phyloP scores from a whole-genome alignment of 1,140 invertebrate genomes.

The Tribolium castaneum region DNA sequence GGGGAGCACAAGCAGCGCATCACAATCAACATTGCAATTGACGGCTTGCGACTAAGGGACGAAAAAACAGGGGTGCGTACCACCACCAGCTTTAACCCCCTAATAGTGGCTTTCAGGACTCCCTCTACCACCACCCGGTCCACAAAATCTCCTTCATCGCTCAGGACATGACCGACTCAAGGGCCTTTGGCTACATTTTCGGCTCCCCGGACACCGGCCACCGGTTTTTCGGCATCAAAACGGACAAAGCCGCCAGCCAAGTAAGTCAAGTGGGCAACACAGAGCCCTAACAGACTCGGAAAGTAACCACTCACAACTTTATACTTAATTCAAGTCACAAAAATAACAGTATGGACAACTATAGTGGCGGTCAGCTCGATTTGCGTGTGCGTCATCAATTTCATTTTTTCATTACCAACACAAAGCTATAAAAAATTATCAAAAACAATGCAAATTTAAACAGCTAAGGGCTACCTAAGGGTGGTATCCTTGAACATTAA shows the following conservation, averaged over 20 bases:
- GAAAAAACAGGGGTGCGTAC: constrained; percentile 87
- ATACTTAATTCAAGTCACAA: too few relatives aligned
- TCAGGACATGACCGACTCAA: constrained; percentile 94
- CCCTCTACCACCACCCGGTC: constrained; percentile 96
- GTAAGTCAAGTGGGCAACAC: constrained; percentile 65
- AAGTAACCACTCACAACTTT: too few relatives aligned
- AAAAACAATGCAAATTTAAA: too few relatives aligned
- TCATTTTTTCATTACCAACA: too few relatives aligned
- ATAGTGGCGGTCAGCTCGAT: too few relatives aligned
- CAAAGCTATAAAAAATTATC: too few relatives aligned
- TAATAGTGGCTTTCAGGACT: constrained; percentile 75
- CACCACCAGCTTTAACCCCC: too few relatives aligned
- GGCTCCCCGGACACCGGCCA: constrained; percentile 96
- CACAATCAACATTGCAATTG: constrained; percentile 94
- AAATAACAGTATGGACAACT: too few relatives aligned
- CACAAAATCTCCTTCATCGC: constrained; percentile 99
- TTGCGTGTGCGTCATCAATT: too few relatives aligned
- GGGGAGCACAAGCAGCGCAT: constrained; percentile 98
- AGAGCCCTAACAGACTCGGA: too few relatives aligned
- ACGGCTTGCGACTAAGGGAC: constrained; percentile 93
- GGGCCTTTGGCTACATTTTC: constrained; percentile 99
- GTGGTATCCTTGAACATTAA: too few relatives aligned
- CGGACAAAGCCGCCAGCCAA: constrained; percentile 96
- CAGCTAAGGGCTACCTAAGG: too few relatives aligned
- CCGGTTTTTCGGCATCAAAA: constrained; percentile 98